phyloP scores from a whole-genome alignment of 2,113 vertebrate genomes.

The Periophthalmodon schlosseri region DNA sequence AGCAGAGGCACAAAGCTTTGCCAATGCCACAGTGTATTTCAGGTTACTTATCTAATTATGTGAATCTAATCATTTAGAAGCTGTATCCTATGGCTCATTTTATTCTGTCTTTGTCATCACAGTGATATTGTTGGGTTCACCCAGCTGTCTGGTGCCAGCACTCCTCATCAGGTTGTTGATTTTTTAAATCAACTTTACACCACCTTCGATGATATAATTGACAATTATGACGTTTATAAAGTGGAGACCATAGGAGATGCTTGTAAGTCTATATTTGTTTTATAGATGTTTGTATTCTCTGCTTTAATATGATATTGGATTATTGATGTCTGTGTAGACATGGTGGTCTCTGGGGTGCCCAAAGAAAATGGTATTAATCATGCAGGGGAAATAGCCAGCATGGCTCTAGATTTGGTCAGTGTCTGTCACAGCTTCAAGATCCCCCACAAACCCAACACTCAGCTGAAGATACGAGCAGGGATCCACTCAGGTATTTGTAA shows the following conservation, averaged over 20 bases:
- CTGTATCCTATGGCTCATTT: background rate
- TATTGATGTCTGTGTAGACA: constrained; percentile 60
- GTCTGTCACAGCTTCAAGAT: constrained; percentile 77
- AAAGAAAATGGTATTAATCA: constrained; percentile 79
- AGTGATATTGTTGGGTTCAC: constrained; percentile 84
- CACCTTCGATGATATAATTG: constrained; percentile 81
- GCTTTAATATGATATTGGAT: constrained; percentile 7
- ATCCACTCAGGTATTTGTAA: constrained; percentile 75
- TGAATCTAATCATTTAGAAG: background rate
- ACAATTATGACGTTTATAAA: constrained; percentile 82
- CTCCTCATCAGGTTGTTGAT: constrained; percentile 77
- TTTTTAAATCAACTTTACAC: constrained; percentile 83
- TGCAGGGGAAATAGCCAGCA: constrained; percentile 78
- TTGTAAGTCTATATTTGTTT: constrained; percentile 58
- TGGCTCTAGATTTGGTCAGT: constrained; percentile 75
- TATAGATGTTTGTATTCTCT: background rate
- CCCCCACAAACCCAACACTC: constrained; percentile 77
- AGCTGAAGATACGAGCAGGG: constrained; percentile 78
- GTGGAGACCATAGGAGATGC: constrained; percentile 83
- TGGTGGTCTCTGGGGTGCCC: constrained; percentile 81
- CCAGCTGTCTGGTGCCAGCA: constrained; percentile 78
- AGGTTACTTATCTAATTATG: constrained; percentile 44
- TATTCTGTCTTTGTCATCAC: constrained; percentile 7
- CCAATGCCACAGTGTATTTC: constrained; percentile 78
- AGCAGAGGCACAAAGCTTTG: constrained; percentile 73